Percentiles rank a stretch among this genome's conserved stretches.
Evolutionary conservation across 2,888 invertebrate genomes (phyloP).

Genomic region (Erebia epiphron): DNA sequence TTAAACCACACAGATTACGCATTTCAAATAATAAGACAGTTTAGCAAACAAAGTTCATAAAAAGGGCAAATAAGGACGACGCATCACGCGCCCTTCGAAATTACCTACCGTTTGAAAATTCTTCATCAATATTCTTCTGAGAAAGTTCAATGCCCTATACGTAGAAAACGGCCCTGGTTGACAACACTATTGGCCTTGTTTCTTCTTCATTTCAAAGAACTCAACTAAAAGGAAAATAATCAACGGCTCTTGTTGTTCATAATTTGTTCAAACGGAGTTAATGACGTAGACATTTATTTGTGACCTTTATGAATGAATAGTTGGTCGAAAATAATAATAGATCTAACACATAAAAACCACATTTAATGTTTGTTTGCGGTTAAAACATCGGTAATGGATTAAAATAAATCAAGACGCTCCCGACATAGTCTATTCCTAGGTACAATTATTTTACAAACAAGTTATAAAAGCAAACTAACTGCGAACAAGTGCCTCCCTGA

Average conservation of each 20-base stretch:
- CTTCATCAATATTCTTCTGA: constrained; percentile 32
- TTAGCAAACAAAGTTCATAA: constrained; percentile 12
- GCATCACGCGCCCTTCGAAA: constrained; percentile 17
- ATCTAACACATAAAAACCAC: constrained; percentile 23
- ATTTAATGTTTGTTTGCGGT: constrained; percentile 36
- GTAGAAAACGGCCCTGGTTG: constrained; percentile 29
- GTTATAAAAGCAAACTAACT: constrained; percentile 29
- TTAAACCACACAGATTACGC: constrained; percentile 11
- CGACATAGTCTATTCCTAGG: neutral
- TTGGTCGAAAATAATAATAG: constrained; percentile 30
- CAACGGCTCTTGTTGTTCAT: constrained; percentile 28
- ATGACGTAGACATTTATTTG: constrained; percentile 28
- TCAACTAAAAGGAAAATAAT: constrained; percentile 32
- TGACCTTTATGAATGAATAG: constrained; percentile 33
- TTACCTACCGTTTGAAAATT: constrained; percentile 26
- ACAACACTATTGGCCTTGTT: constrained; percentile 33
- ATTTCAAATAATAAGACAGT: constrained; percentile 9
- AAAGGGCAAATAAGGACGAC: constrained; percentile 27
- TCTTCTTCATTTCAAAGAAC: constrained; percentile 33
- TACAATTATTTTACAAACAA: constrained; percentile 25
- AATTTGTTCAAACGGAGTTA: neutral
- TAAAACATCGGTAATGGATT: constrained; percentile 29
- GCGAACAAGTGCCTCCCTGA: constrained; percentile 30
- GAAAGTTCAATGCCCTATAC: constrained; percentile 38
- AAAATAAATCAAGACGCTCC: constrained; percentile 36